Evolutionary conservation across 1,140 invertebrate genomes (phyloP), one percentile per base, ranked within the genome.

Genomic region (Drosophila oshimai): DNA sequence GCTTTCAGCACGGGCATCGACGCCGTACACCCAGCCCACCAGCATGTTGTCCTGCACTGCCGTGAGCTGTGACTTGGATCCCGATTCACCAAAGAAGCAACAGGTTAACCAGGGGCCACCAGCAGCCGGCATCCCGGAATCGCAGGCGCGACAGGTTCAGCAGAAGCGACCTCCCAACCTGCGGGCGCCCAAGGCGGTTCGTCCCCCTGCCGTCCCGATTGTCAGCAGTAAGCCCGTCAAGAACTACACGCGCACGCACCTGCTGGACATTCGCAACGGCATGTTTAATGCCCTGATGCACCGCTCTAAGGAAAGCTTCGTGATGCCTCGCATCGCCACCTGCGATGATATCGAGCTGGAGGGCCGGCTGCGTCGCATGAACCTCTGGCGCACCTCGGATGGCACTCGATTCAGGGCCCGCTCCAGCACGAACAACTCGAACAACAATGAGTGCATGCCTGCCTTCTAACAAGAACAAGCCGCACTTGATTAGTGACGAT

Each of bases 281-380:
- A 88, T 90, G 81, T 31, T 72, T 6, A 73, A 65, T 50, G 64
- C 69, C 1, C 33, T 77, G 3, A 57, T 71, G 50, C 61, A 86
- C 31, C 64, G 51, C 2, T 77, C 65, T 4, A 74, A 76, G 46
- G 74, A 87, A 9, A 75, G 39, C 7, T 65, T 69, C 12, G 68
- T 54, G 1, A 81, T 80, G 65, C 84, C 89, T 4, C 80, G 71
- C n/a, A 90, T 90, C 9, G 88, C 89, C 7, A 90, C 89, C 31
- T 90, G 89, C 20, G 89, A 90, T 57, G 89, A 87, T 22, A 89
- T 90, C n/a, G 89, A 90, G 24, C 36, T 90, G 44, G 89, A 90
- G 50, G 89, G 51, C 0, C 84, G 89, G 2, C 29, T 90, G 15
- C 77, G 86, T 5, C 84, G 89, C n/a, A 69, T 90, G 46, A 89